These are phyloP conservation scores for Lycodopsis pacificus DNA, from an alignment of 2,797 vertebrate species.

Conservation along the genomic window DNA sequence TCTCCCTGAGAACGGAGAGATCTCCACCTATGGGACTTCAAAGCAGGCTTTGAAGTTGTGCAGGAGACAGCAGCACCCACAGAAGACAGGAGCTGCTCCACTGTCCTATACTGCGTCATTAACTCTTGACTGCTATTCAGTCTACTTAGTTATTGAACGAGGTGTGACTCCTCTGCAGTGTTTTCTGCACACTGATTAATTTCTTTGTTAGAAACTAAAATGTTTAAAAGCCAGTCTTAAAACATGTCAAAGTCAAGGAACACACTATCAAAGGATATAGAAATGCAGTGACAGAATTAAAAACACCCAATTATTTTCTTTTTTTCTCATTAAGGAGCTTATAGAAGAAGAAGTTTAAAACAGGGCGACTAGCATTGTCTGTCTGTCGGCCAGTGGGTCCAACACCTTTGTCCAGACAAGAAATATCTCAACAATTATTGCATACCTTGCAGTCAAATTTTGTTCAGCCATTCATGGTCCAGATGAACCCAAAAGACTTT, in stretches of 20 bases:
- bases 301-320: background rate
- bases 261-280: background rate
- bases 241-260: conserved; percentile 16
- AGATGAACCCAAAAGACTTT: background rate
- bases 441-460: background rate
- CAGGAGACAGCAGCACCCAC: conserved; percentile 66
- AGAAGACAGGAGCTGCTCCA: conserved; percentile 46
- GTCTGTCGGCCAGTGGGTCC: background rate
- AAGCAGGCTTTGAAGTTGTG: conserved; percentile 82
- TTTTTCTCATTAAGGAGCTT: background rate
- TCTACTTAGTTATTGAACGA: conserved; percentile 43
- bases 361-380: background rate
- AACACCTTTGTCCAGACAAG: background rate
- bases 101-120: conserved; percentile 60
- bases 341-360: background rate
- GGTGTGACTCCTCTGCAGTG: conserved; percentile 15
- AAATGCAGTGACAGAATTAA: background rate
- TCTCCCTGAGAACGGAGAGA: conserved; percentile 75
- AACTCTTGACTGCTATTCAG: conserved; percentile 48
- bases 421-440: background rate
- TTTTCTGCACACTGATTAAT: conserved; percentile 22
- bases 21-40: conserved; percentile 76
- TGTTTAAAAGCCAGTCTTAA: conserved; percentile 1
- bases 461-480: background rate
- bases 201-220: background rate